Percentiles rank a stretch among this genome's conserved stretches.
These are phyloP conservation scores for Thalassoma bifasciatum DNA, from an alignment of 2,113 vertebrate genomes.

Conservation along the genomic window DNA sequence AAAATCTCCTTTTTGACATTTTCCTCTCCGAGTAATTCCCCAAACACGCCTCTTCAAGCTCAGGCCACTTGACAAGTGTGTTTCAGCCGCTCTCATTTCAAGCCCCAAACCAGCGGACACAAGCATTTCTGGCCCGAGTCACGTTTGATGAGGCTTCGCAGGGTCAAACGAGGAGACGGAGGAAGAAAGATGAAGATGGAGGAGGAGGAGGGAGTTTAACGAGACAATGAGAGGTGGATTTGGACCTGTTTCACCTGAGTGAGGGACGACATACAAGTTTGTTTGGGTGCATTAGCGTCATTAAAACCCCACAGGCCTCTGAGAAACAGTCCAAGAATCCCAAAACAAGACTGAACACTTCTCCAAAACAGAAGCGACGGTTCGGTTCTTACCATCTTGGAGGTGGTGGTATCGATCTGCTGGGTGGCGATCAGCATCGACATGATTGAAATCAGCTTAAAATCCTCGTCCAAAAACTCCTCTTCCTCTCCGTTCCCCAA, in stretches of 20 bases:
- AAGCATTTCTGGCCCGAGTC: slow-evolving; percentile 3
- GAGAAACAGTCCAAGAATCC: not conserved
- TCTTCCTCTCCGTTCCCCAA: slow-evolving; percentile 18
- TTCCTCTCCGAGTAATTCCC: not conserved
- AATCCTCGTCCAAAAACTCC: slow-evolving; percentile 9
- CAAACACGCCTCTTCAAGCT: slow-evolving; percentile 2
- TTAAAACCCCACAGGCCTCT: slow-evolving; percentile 23
- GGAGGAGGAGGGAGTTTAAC: slow-evolving; percentile 8
- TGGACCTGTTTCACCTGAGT: slow-evolving; percentile 12
- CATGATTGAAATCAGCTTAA: slow-evolving; percentile 52
- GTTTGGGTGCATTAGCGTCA: slow-evolving; percentile 8
- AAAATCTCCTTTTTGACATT: not conserved
- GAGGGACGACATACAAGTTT: too few species aligned
- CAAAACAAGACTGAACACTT: slow-evolving; percentile 41
- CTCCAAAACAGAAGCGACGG: slow-evolving; percentile 30
- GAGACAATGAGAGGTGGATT: slow-evolving; percentile 50
- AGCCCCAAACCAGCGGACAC: slow-evolving; percentile 5
- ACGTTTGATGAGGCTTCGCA: slow-evolving; percentile 8
- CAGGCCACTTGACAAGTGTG: slow-evolving; percentile 13
- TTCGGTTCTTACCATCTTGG: slow-evolving; percentile 77
- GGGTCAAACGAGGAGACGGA: not conserved
- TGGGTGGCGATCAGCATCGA: slow-evolving; percentile 80
- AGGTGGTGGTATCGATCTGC: slow-evolving; percentile 70
- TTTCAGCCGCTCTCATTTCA: slow-evolving; percentile 4
- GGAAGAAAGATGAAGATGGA: not conserved